These are phyloP conservation scores for Montipora sp. DNA, from an alignment of 64 coral and sea anemone species.

Conservation along the genomic window DNA sequence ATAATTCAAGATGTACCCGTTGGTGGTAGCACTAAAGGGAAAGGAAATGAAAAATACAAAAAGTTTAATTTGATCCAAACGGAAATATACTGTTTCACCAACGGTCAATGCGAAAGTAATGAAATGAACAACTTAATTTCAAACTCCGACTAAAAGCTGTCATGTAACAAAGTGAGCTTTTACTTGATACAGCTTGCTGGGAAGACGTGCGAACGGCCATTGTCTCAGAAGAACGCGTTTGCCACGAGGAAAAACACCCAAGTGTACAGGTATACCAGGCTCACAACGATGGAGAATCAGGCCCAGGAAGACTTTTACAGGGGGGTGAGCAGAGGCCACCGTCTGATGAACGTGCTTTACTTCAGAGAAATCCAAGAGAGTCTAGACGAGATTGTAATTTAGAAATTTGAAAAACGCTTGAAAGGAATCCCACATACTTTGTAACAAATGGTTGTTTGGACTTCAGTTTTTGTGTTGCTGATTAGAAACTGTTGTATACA, in stretches of 20 bases:
- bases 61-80: too few species aligned
- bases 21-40: too few species aligned
- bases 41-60: too few species aligned
- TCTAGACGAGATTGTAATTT: not conserved
- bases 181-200: not conserved
- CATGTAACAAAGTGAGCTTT: not conserved
- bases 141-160: not conserved
- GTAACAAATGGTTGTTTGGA: not conserved
- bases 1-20: too few species aligned
- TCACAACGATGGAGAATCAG: not conserved
- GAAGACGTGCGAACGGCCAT: not conserved
- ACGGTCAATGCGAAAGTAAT: too few species aligned
- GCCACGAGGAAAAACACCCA: not conserved
- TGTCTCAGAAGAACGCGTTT: not conserved
- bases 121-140: not conserved
- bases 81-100: too few species aligned
- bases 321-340: not conserved
- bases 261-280: not conserved
- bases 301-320: not conserved
- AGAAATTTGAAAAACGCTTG: not conserved
- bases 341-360: not conserved
- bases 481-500: too few species aligned
- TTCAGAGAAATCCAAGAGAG: not conserved
- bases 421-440: not conserved
- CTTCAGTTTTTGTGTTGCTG: not conserved